phyloP scores from a whole-genome alignment of 1,140 invertebrate genomes.

The Neodiprion fabricii region DNA sequence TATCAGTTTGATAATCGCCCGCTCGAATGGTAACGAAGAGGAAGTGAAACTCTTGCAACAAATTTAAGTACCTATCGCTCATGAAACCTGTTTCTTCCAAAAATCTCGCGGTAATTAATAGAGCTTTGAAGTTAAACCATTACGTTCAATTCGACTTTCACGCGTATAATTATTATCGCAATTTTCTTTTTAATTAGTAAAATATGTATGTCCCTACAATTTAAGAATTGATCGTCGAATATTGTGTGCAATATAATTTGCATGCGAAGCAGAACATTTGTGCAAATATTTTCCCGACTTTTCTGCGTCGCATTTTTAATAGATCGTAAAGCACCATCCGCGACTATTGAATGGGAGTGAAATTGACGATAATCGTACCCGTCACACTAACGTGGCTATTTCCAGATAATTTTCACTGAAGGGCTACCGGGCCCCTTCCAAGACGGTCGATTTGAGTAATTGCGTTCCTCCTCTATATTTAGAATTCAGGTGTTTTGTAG shows the following conservation, averaged over 20 bases:
- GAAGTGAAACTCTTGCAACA: not conserved
- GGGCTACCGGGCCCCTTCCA: not conserved
- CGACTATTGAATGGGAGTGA: not conserved
- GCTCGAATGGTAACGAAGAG: not conserved
- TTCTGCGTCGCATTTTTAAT: not conserved
- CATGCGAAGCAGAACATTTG: too few species aligned
- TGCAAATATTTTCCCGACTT: too few species aligned
- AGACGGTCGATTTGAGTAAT: slow-evolving; percentile 5
- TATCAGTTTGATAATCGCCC: not conserved
- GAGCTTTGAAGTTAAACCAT: not conserved
- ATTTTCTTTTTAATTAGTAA: too few species aligned
- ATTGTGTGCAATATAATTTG: too few species aligned
- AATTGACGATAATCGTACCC: not conserved
- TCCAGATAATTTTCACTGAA: not conserved
- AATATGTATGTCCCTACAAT: too few species aligned
- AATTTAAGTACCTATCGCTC: not conserved
- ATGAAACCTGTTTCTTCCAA: not conserved
- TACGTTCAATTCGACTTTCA: not conserved
- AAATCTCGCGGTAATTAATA: not conserved
- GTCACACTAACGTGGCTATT: not conserved
- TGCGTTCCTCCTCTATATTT: not conserved
- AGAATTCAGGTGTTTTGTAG: not conserved
- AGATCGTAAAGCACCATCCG: not conserved
- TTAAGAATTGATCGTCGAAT: too few species aligned
- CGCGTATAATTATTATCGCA: too few species aligned